Evolutionary conservation across 1,140 invertebrate species (phyloP).

Genomic region (Asbolus verrucosus): DNA sequence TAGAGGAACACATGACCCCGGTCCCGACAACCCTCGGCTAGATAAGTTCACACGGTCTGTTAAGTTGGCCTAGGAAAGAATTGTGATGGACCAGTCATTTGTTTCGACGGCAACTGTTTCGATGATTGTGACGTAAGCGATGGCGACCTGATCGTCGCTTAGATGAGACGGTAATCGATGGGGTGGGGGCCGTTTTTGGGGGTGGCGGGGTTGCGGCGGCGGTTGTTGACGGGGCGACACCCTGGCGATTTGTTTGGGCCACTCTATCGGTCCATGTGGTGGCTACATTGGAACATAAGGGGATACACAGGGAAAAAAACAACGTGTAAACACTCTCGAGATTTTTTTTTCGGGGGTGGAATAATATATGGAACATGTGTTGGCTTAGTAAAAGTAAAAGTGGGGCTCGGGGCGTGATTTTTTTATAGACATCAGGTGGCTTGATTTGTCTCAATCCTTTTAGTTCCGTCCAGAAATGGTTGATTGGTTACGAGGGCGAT

Average conservation of each 20-base stretch:
- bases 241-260: slow-evolving; percentile 14
- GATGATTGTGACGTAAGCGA: not conserved
- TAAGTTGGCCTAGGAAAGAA: slow-evolving; percentile 40
- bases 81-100: slow-evolving; percentile 37
- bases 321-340: slow-evolving; percentile 47
- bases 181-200: not conserved
- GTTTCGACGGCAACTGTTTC: no score
- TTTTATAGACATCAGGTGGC: slow-evolving; percentile 28
- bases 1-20: slow-evolving; percentile 46
- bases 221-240: not conserved
- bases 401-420: slow-evolving; percentile 12
- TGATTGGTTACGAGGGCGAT: not conserved
- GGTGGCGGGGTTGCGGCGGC: not conserved
- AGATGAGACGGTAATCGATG: no score
- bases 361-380: slow-evolving; percentile 33
- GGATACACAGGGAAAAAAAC: slow-evolving; percentile 38
- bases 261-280: slow-evolving; percentile 46
- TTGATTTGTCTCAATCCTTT: slow-evolving; percentile 27
- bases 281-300: slow-evolving; percentile 26
- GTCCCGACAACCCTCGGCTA: slow-evolving; percentile 37
- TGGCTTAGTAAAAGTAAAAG: slow-evolving; percentile 30
- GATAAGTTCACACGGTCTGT: slow-evolving; percentile 50
- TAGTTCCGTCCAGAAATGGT: no score
- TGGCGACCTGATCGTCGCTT: no score
- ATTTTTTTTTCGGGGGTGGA: slow-evolving; percentile 41